Evolutionary conservation across 92 coral and sea anemone genomes (phyloP).

Genomic region (Heliopora coerulea): DNA sequence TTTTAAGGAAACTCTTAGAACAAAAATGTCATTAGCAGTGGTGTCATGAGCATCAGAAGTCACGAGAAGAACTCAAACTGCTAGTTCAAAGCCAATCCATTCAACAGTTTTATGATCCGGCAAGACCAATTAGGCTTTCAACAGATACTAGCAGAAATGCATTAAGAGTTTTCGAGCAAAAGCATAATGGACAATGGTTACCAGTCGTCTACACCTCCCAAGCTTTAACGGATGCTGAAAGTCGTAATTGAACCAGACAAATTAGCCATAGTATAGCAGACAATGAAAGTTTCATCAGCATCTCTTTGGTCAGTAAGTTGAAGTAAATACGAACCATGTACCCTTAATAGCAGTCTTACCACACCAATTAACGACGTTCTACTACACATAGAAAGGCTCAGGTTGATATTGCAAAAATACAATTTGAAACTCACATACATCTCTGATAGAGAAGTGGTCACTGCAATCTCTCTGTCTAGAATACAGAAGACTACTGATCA

Average conservation of each 20-base stretch:
- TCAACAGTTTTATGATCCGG: slow-evolving; percentile 36
- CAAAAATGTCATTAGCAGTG: too few relatives aligned
- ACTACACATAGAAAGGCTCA: slow-evolving; percentile 14
- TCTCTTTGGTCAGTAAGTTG: slow-evolving; percentile 19
- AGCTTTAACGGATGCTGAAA: slow-evolving; percentile 39
- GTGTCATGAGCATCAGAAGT: slow-evolving; percentile 2
- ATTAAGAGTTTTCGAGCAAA: slow-evolving; percentile 22
- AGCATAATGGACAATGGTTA: slow-evolving; percentile 24
- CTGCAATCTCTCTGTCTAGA: neutral
- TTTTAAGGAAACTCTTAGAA: too few relatives aligned
- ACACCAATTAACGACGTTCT: slow-evolving; percentile 34
- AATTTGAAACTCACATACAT: slow-evolving; percentile 14
- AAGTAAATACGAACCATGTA: slow-evolving; percentile 27
- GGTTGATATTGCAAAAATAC: slow-evolving; percentile 33
- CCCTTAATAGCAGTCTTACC: slow-evolving; percentile 31
- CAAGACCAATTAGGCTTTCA: slow-evolving; percentile 35
- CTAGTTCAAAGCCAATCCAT: slow-evolving; percentile 25
- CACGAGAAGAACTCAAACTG: slow-evolving; percentile 1
- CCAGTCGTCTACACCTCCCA: slow-evolving; percentile 35
- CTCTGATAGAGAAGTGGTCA: too few relatives aligned
- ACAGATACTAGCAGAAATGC: slow-evolving; percentile 33
- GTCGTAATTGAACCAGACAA: slow-evolving; percentile 29
- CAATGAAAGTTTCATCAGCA: slow-evolving; percentile 43
- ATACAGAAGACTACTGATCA: neutral
- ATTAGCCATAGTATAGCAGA: slow-evolving; percentile 28